These are phyloP conservation scores for Drosophila punjabiensis DNA, from an alignment of 1,140 invertebrate species.

Conservation along the genomic window DNA sequence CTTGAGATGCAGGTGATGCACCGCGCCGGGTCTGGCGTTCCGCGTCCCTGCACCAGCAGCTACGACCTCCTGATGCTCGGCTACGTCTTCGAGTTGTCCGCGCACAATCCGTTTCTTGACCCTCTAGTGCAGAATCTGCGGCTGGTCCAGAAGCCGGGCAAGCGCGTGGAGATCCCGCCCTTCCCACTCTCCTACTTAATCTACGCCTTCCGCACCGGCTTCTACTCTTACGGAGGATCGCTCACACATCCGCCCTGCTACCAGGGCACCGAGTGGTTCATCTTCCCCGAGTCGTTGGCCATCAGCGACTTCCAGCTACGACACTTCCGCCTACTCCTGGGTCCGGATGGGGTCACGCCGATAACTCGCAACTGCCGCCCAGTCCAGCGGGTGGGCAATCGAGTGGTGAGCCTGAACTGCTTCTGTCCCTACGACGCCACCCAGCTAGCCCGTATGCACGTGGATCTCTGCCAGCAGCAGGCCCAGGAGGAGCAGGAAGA, in stretches of 20 bases:
- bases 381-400: constrained; percentile 85
- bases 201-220: constrained; percentile 86
- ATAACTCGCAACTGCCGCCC: constrained; percentile 86
- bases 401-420: constrained; percentile 73
- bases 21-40: constrained; percentile 59
- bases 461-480: constrained; percentile 48
- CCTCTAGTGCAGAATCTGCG: constrained; percentile 86
- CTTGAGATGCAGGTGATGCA: constrained; percentile 87
- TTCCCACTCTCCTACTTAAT: constrained; percentile 86
- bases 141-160: constrained; percentile 79
- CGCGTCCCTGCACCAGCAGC: constrained; percentile 60
- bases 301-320: constrained; percentile 87
- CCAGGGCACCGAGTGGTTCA: constrained; percentile 94
- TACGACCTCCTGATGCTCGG: constrained; percentile 77
- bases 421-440: constrained; percentile 67
- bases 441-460: constrained; percentile 45
- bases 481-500: constrained; percentile 19
- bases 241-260: constrained; percentile 94
- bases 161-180: constrained; percentile 84
- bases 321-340: constrained; percentile 86
- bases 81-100: constrained; percentile 75
- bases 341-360: constrained; percentile 73
- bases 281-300: constrained; percentile 90
- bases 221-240: constrained; percentile 92
- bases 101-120: constrained; percentile 87